Evolutionary conservation across 2,113 vertebrate species (phyloP).

Genomic region (Apteryx mantelli): DNA sequence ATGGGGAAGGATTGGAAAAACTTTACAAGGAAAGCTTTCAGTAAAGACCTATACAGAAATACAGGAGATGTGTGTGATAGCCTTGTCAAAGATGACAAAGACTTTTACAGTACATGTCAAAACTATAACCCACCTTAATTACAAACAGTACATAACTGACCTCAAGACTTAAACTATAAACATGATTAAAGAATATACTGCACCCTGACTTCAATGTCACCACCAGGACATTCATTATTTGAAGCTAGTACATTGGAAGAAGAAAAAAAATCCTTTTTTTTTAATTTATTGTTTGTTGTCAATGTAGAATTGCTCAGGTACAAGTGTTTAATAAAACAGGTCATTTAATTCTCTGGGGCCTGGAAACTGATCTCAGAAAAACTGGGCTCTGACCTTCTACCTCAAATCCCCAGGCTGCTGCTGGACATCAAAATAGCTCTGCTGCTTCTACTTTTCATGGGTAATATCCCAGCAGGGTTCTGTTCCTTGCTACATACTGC

Average conservation of each 20-base stretch:
- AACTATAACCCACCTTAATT: neutral
- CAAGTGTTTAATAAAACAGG: neutral
- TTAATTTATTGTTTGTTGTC: neutral
- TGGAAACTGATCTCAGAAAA: neutral
- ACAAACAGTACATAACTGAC: neutral
- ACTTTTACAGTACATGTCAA: neutral
- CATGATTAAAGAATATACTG: conserved; percentile 3
- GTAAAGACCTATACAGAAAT: neutral
- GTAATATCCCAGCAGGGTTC: neutral
- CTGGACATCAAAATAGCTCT: neutral
- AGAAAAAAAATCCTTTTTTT: neutral
- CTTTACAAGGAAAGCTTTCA: conserved; percentile 12
- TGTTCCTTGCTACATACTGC: neutral
- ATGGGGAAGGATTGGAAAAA: neutral
- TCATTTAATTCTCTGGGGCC: neutral
- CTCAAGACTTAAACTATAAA: neutral
- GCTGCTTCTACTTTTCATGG: neutral
- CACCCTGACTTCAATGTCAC: neutral
- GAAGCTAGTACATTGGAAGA: neutral
- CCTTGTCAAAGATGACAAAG: neutral
- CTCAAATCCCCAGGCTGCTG: neutral
- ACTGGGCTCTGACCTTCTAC: neutral
- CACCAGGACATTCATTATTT: neutral
- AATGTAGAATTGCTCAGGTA: neutral
- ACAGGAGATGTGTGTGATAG: neutral